Percentiles rank a stretch among this genome's conserved stretches.
phyloP scores from a whole-genome alignment of 2,888 invertebrate genomes.

The Eilema depressum region DNA sequence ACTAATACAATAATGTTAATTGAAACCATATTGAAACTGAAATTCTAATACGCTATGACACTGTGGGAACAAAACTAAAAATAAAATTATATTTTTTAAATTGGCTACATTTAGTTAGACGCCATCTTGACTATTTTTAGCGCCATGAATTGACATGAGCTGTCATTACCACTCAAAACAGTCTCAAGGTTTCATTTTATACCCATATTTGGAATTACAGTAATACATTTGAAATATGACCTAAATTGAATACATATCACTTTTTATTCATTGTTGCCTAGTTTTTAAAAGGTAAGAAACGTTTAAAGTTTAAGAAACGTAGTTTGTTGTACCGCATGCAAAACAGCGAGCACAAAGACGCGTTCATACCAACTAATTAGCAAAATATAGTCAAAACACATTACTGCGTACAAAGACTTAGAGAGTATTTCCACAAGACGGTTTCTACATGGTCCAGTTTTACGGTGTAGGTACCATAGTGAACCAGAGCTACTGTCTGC shows the following conservation, averaged over 20 bases:
- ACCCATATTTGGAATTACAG: background rate
- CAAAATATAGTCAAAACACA: constrained; percentile 24
- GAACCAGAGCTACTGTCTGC: background rate
- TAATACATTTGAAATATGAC: background rate
- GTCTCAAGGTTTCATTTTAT: background rate
- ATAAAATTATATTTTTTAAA: background rate
- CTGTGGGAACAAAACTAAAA: background rate
- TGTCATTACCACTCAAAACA: background rate
- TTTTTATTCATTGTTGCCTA: background rate
- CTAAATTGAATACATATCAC: background rate
- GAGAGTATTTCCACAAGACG: background rate
- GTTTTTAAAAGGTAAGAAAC: constrained; percentile 5
- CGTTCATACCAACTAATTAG: constrained; percentile 24
- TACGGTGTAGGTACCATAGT: background rate
- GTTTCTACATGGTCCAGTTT: background rate
- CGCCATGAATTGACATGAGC: background rate
- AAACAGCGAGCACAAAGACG: constrained; percentile 21
- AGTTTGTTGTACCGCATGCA: constrained; percentile 11
- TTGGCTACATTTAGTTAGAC: background rate
- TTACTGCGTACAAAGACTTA: constrained; percentile 12
- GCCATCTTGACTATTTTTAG: background rate
- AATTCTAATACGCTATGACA: background rate
- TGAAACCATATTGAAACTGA: too few species aligned
- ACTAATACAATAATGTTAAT: background rate
- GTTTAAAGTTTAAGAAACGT: background rate